Evolutionary conservation across 2,888 invertebrate species (phyloP), one percentile per base, ranked within the genome.

Genomic region (Drosophila lutescens): DNA sequence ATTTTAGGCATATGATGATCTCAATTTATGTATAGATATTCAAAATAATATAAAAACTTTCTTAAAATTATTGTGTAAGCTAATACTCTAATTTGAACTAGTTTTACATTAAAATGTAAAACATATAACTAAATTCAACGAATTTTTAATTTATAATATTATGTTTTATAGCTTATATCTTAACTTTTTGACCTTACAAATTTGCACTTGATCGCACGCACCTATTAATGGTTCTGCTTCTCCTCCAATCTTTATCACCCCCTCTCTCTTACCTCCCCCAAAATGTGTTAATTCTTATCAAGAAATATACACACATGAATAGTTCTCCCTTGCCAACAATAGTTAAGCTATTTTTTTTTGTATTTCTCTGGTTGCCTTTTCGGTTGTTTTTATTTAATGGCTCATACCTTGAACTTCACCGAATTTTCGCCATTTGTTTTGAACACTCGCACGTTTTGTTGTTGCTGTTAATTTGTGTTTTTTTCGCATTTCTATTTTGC

Each of bases 371-470:
- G 13, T 60, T 51, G 53, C 26, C 41, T 23, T 61, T 57, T 56
- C 44, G 40, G n/a, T 61, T 66, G 46, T 68, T 67, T 74, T 40
- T 70, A 71, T 82, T 71, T 74, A 86, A 82, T 86, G 74, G 77
- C 79, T 74, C 62, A 89, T 82, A 90, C 91, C 90, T 90, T 90
- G 90, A 90, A 90, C 90, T 90, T 91, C 90, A 90, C 91, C 90
- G 86, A 86, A 89, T 89, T 89, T 90, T 88, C 69, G 77, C 72
- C 68, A 84, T 87, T 88, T 89, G 83, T 88, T 89, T 86, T 89
- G 86, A 82, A 85, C 70, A 62, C 47, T 62, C 79, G 62, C 84
- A 86, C 74, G 71, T 63, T 76, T 83, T 72, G 61, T 55, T 59
- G 34, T 69, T 73, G 61, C 17, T 63, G 51, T 63, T 49, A 63